Conservation (phyloP, 2,113 vertebrate species). For the Xenus cinereus region DNA sequence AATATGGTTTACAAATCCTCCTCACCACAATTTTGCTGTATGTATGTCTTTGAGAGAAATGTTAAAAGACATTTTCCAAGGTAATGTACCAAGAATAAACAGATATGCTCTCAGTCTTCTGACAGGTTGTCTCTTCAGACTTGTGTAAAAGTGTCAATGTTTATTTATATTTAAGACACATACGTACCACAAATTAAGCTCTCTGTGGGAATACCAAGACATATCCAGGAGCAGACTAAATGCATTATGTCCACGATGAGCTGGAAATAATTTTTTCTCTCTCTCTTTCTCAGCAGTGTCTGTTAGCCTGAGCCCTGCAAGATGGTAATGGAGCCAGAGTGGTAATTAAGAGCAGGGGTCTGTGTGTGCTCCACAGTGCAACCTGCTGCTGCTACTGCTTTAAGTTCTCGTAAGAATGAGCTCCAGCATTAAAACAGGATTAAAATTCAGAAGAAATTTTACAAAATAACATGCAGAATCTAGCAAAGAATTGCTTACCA, state of each 20-base stretch:
- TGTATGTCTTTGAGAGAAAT: background rate
- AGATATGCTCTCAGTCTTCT: background rate
- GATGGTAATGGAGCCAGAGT: rapidly evolving
- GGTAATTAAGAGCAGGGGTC: background rate
- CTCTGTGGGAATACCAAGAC: background rate
- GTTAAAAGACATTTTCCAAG: background rate
- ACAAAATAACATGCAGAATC: background rate
- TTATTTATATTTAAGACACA: background rate
- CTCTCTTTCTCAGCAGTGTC: background rate
- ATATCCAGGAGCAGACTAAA: background rate
- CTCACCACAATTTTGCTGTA: background rate
- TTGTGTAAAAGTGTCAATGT: background rate
- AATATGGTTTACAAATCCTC: background rate
- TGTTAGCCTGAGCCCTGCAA: background rate
- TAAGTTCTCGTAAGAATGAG: background rate
- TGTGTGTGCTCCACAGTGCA: background rate
- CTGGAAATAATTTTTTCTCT: background rate
- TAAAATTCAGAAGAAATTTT: background rate
- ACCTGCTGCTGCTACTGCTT: background rate
- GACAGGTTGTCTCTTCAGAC: background rate
- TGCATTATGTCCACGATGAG: rapidly evolving
- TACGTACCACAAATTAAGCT: background rate
- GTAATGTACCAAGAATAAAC: background rate
- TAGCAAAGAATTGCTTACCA: background rate
- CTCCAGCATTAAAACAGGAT: background rate